phyloP scores from a whole-genome alignment of 2,113 vertebrate species.

The Osmerus mordax region DNA sequence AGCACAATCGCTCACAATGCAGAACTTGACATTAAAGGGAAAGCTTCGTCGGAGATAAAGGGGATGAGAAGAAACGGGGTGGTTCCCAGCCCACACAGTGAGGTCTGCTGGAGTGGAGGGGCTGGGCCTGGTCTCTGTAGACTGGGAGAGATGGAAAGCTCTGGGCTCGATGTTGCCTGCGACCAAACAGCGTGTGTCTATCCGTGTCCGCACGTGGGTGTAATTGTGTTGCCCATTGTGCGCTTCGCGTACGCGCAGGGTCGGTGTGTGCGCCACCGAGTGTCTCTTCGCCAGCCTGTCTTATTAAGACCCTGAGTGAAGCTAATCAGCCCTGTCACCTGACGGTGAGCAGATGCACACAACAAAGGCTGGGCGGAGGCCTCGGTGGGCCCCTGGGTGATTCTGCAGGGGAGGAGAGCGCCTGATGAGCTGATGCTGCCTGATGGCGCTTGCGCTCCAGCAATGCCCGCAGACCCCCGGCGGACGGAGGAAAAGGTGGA shows the following conservation, averaged over 20 bases:
- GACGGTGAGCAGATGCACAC: constrained; percentile 70
- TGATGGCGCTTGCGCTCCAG: constrained; percentile 67
- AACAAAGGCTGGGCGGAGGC: constrained; percentile 71
- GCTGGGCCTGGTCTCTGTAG: not conserved
- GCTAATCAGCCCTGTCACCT: constrained; percentile 71
- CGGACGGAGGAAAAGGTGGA: constrained; percentile 62
- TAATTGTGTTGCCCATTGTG: constrained; percentile 23
- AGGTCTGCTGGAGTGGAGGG: constrained; percentile 17
- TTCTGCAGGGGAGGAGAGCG: constrained; percentile 68
- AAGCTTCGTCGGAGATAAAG: constrained; percentile 3
- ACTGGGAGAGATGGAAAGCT: not conserved
- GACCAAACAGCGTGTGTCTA: not conserved
- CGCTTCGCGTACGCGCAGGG: constrained; percentile 31
- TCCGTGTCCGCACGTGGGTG: not conserved
- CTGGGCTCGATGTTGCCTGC: no score
- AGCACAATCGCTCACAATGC: constrained; percentile 1
- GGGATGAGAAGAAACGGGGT: constrained; percentile 24
- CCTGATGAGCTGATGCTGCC: constrained; percentile 63
- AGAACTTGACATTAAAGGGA: constrained; percentile 20
- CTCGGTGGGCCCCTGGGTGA: constrained; percentile 65
- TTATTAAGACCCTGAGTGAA: constrained; percentile 73
- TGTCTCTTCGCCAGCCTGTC: constrained; percentile 56
- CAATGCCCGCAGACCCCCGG: constrained; percentile 56
- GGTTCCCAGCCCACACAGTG: constrained; percentile 14
- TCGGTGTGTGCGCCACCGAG: constrained; percentile 28